These are phyloP conservation scores for Epirrhoe alternata DNA, from an alignment of 2,888 invertebrate genomes.

Conservation along the genomic window DNA sequence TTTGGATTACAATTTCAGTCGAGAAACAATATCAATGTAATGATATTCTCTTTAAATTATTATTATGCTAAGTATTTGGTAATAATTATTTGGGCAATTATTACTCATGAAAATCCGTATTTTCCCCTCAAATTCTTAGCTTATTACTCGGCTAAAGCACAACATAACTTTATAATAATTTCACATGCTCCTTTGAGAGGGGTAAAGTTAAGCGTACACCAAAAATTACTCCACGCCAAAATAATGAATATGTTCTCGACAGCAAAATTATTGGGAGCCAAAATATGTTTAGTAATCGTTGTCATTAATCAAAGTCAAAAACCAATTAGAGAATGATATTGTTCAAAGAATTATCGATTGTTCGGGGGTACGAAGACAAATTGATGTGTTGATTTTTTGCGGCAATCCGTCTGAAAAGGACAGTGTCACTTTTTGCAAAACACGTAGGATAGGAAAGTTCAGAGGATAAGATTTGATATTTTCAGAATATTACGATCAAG, in stretches of 20 bases:
- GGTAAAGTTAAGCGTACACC: conserved; percentile 27
- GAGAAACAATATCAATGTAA: too few species aligned
- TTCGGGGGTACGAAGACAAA: conserved; percentile 16
- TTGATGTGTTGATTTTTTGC: conserved; percentile 16
- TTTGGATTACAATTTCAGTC: too few species aligned
- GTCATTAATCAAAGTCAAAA: conserved; percentile 47
- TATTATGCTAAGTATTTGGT: not conserved
- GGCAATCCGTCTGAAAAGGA: not conserved
- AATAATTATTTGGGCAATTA: conserved; percentile 13
- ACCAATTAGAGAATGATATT: conserved; percentile 48
- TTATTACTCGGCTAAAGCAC: conserved; percentile 15
- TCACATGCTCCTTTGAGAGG: conserved; percentile 30
- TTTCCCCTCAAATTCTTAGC: conserved; percentile 18
- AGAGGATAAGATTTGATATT: too few species aligned
- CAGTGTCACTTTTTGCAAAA: not conserved
- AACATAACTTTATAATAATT: conserved; percentile 32
- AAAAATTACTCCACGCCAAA: conserved; percentile 30
- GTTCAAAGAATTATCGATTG: conserved; percentile 37
- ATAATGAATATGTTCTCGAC: conserved; percentile 39
- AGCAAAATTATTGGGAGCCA: conserved; percentile 39
- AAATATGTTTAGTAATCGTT: conserved; percentile 40
- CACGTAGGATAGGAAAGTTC: not conserved
- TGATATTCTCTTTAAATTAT: too few species aligned
- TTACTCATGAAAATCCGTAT: conserved; percentile 5
- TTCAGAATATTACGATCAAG: too few species aligned